Evolutionary conservation across 2,113 vertebrate genomes (phyloP).

Genomic region (Tenebrosternarchus preto): DNA sequence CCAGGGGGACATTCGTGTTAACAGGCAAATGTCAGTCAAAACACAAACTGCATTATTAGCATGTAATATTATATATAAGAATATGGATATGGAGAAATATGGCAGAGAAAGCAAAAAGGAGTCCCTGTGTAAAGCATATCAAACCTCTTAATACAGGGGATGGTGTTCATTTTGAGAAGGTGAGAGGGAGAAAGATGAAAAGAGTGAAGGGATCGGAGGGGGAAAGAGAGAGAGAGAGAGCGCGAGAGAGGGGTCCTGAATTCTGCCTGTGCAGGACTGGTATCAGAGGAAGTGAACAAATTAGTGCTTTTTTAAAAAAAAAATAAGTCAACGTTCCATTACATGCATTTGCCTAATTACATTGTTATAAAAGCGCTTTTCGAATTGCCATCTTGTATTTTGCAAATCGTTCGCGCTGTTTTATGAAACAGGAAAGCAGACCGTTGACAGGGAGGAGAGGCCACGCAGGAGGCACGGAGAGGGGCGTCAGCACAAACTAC

Average conservation of each 20-base stretch:
- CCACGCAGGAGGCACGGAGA: slow-evolving; percentile 23
- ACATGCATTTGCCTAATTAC: slow-evolving; percentile 54
- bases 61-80: slow-evolving; percentile 49
- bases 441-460: slow-evolving; percentile 50
- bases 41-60: slow-evolving; percentile 22
- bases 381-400: slow-evolving; percentile 55
- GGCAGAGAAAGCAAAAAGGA: slow-evolving; percentile 68
- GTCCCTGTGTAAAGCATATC: slow-evolving; percentile 55
- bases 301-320: slow-evolving; percentile 33
- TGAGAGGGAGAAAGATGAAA: not conserved
- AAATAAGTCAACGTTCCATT: slow-evolving; percentile 48
- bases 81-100: slow-evolving; percentile 64
- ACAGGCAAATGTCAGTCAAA: slow-evolving; percentile 42
- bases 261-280: not conserved
- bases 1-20: slow-evolving; percentile 5
- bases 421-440: slow-evolving; percentile 46
- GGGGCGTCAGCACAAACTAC: slow-evolving; percentile 42
- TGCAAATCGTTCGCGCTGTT: slow-evolving; percentile 56
- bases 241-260: slow-evolving; percentile 5
- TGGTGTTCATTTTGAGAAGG: slow-evolving; percentile 6
- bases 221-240: not conserved
- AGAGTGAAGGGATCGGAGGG: not conserved
- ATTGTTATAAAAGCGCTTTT: slow-evolving; percentile 60
- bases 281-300: slow-evolving; percentile 65
- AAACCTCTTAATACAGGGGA: slow-evolving; percentile 11